Conservation (phyloP, 2,797 vertebrate genomes). For the Fistularia commersonii region DNA sequence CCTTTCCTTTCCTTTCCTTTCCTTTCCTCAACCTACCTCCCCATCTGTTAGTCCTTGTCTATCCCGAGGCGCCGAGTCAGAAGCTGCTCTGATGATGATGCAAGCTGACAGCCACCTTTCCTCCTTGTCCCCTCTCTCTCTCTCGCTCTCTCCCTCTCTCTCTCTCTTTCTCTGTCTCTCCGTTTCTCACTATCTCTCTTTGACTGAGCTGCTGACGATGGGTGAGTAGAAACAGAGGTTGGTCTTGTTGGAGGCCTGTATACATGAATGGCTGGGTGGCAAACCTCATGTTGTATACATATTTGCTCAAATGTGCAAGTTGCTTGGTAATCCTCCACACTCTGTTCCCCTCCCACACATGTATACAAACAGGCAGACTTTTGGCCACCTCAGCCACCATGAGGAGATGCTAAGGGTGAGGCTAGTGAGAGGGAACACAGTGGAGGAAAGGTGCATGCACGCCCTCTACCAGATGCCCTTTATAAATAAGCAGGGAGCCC, state of each 20-base stretch:
- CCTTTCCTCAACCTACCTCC: slow-evolving; percentile 12
- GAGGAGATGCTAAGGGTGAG: slow-evolving; percentile 40
- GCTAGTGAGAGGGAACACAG: slow-evolving; percentile 19
- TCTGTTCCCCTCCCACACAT: slow-evolving; percentile 39
- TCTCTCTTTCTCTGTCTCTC: too few relatives aligned
- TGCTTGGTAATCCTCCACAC: slow-evolving; percentile 83
- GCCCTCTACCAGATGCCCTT: slow-evolving; percentile 91
- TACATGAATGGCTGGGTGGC: slow-evolving; percentile 61
- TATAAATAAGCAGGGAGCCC: slow-evolving; percentile 89
- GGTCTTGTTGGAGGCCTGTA: slow-evolving; percentile 45
- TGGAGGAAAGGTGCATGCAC: slow-evolving; percentile 8
- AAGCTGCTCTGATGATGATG: slow-evolving; percentile 40
- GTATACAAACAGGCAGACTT: slow-evolving; percentile 56
- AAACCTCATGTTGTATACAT: slow-evolving; percentile 76
- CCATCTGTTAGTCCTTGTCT: slow-evolving; percentile 63
- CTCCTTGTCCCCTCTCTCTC: neutral
- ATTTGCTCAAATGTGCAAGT: slow-evolving; percentile 91
- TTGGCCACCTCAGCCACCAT: slow-evolving; percentile 32
- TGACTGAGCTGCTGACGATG: slow-evolving; percentile 8
- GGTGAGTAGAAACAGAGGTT: slow-evolving; percentile 47
- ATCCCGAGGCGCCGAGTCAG: slow-evolving; percentile 50
- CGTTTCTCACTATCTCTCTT: neutral
- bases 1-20: slow-evolving; percentile 9
- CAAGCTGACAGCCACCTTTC: slow-evolving; percentile 38
- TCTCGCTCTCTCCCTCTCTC: neutral